Base-by-base conservation (phyloP, 2,113 vertebrate genomes). In the Gambusia holbrooki region DNA sequence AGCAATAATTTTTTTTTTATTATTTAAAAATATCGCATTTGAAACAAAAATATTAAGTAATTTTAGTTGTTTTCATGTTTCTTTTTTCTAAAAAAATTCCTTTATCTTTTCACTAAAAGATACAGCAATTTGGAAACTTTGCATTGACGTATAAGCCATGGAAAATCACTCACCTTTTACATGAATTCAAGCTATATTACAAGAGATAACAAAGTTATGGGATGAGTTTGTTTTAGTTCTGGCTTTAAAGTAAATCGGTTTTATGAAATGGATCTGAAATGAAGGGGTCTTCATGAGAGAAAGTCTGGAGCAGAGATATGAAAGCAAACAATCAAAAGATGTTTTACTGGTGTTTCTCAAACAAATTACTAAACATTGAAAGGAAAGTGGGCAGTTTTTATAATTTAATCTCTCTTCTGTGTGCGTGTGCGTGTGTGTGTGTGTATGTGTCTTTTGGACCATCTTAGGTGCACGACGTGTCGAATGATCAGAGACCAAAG, bases 251-350 rank as follows among this genome's bases (percentile, higher is more conserved):
- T 33, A n/a, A 83, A 69, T 75, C 4, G 48, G 77, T 69, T 78
- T 48, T 76, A 65, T 72, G 45, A 28, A 35, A 62, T 54, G 69
- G 60, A 51, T 62, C 25, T 30, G 30, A 30, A 30, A 30, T 30
- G 30, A 30, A 66, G 70, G 75, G 63, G 65, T 4, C 37, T 69
- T 85, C 5, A 67, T 27, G 13, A 54, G 3, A 33, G 42, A 83
- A 69, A 79, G 62, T 89, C 42, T 5, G 29, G 67, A 30, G 28
- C 48, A 33, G n/a, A 69, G 30, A 81, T 13, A 33, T 75, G 28
- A 76, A 65, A 75, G 8, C 66, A 72, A 8, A 32, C 68, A 77
- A 69, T 35, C 32, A 62, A 37, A 71, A 48, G 45, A 48, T 48
- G 45, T 48, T 48, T 48, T 28, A 30, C 28, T 63, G 11, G 33